A percentile compares a stretch with the other conserved stretches of the same genome.
Conservation (phyloP, 2,797 vertebrate species). For the Neosilurus hyrtlii region DNA sequence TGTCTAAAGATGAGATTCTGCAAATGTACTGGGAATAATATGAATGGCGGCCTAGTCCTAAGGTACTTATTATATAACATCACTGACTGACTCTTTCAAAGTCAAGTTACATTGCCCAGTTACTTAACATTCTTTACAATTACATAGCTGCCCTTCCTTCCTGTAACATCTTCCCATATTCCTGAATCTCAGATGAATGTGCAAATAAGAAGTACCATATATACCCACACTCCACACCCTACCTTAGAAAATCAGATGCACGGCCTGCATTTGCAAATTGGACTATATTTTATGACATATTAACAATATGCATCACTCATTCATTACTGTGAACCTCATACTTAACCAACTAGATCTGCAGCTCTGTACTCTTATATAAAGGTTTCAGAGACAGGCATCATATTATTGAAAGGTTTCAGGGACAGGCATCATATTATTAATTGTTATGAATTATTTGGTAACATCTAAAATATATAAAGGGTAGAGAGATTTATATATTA, state of each 20-base stretch:
- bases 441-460: not conserved
- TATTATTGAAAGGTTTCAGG: not conserved
- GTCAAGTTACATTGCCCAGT: too few relatives aligned
- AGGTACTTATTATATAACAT: not conserved
- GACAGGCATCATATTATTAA: not conserved
- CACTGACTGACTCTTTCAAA: not conserved
- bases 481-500: not conserved
- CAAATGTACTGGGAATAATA: not conserved
- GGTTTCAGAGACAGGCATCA: not conserved
- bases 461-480: slow-evolving; percentile 1
- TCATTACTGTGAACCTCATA: not conserved
- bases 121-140: not conserved
- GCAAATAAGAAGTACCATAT: not conserved
- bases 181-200: not conserved
- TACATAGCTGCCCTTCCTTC: not conserved
- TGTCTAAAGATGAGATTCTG: not conserved
- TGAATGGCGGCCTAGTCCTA: not conserved
- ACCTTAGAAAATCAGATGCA: not conserved
- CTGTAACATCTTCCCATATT: not conserved
- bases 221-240: not conserved
- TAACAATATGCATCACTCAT: not conserved
- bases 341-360: not conserved
- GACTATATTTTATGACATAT: not conserved
- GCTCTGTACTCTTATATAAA: not conserved
- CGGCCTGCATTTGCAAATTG: not conserved